These are phyloP conservation scores for Drosophila pegasa DNA, from an alignment of 2,888 invertebrate species.

Conservation along the genomic window DNA sequence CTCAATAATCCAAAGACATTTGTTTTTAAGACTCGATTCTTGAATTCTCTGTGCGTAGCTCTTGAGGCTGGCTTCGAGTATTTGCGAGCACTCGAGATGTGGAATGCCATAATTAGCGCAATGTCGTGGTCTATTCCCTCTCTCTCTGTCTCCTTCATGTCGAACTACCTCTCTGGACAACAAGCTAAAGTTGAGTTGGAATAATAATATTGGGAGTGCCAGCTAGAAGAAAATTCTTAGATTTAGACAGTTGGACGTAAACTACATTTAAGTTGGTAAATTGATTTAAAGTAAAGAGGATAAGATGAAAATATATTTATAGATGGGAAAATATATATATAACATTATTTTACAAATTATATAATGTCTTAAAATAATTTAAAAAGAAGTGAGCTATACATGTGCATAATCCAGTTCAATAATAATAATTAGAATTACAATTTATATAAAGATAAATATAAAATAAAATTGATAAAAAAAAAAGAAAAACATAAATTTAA, in stretches of 20 bases:
- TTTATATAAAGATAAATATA: too few species aligned
- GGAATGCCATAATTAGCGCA: slow-evolving; percentile 35
- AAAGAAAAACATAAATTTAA: too few species aligned
- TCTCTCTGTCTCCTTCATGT: neutral
- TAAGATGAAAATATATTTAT: neutral
- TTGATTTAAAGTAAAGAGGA: neutral
- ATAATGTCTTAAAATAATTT: too few species aligned
- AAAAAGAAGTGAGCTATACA: too few species aligned
- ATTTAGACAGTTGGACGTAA: neutral
- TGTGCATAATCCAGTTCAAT: too few species aligned
- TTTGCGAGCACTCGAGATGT: slow-evolving; percentile 11
- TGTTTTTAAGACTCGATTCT: slow-evolving; percentile 30
- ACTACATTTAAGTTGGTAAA: neutral
- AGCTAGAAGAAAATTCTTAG: neutral
- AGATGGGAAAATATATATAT: neutral
- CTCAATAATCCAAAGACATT: slow-evolving; percentile 14
- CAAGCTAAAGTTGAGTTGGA: neutral
- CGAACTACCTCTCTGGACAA: slow-evolving; percentile 14
- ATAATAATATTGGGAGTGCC: slow-evolving; percentile 7
- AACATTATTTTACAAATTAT: too few species aligned
- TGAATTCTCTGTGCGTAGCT: slow-evolving; percentile 47
- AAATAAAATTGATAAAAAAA: too few species aligned
- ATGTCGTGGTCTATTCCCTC: slow-evolving; percentile 6
- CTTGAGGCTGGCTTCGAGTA: slow-evolving; percentile 21
- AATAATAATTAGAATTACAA: too few species aligned